Evolutionary conservation across 2,113 vertebrate genomes (phyloP), one percentile per base, ranked within the genome.

Genomic region (Podiceps cristatus): DNA sequence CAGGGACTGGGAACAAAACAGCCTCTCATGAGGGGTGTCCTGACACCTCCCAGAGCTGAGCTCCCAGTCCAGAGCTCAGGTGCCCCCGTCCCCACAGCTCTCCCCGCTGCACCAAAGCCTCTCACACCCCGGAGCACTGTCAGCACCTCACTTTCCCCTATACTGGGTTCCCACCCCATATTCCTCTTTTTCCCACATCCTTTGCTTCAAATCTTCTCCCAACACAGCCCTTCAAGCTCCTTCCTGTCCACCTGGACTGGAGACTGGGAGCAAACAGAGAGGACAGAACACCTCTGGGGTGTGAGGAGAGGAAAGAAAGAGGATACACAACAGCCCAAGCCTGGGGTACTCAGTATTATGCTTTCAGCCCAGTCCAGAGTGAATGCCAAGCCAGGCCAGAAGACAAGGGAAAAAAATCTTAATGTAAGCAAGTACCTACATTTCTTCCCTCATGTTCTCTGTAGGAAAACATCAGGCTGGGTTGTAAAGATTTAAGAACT

Each of bases 401-500:
- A 91, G 58, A 49, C 10, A 68, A 68, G 10, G 24, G 29, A 14
- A n/a, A 18, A 63, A 77, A 79, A 72, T 64, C 49, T 87, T 59
- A 53, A 28, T 42, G 16, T 66, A 56, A 92, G 50, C 23, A 84
- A 59, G 60, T 27, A 58, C 45, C 44, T 91, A 58, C 15, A 69
- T 78, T 81, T 42, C 85, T 49, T 12, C 50, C 31, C 29, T 27
- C 31, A 20, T 81, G 19, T 87, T 94, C 28, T 91, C 15, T 81
- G 56, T 18, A 85, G 63, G 59, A 95, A 93, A 55, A 67, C 27
- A 90, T 45, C 49, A 79, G 35, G 5, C 40, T 86, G n/a, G 28
- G 37, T 24, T 88, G 74, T 88, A 93, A 87, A 95, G 59, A 66
- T 93, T 89, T 76, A 85, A 94, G 50, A 96, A 90, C 42, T 69